Percentiles rank a stretch among this genome's conserved stretches.
These are phyloP conservation scores for Garrulus glandarius DNA, from an alignment of 2,797 vertebrate species.

Conservation along the genomic window DNA sequence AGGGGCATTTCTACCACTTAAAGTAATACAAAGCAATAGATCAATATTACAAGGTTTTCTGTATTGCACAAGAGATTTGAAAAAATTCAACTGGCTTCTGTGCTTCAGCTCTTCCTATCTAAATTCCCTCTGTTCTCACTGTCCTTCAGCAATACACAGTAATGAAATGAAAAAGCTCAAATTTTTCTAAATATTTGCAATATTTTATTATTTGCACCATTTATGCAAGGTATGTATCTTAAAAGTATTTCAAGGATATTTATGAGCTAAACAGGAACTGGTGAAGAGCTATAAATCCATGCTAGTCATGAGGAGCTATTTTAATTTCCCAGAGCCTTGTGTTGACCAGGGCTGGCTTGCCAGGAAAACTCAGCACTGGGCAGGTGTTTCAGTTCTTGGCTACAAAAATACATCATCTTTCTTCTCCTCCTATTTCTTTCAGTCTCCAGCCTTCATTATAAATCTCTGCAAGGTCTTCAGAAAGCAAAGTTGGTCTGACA, in stretches of 20 bases:
- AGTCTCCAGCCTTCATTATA: not conserved
- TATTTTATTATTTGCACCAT: not conserved
- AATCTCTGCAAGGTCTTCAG: not conserved
- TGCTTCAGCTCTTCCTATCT: not conserved
- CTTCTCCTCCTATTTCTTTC: not conserved
- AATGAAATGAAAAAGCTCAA: not conserved
- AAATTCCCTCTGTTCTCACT: not conserved
- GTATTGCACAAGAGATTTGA: not conserved
- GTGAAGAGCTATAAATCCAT: not conserved
- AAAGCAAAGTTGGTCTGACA: not conserved
- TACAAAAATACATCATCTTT: not conserved
- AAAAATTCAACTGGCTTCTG: not conserved
- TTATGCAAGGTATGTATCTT: not conserved
- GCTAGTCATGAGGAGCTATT: not conserved
- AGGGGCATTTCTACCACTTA: constrained; percentile 12
- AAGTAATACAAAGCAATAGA: not conserved
- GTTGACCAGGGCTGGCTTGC: not conserved
- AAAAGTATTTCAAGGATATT: not conserved
- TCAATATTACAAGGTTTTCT: not conserved
- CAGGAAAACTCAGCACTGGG: not conserved
- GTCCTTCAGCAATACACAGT: not conserved
- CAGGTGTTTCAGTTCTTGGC: not conserved
- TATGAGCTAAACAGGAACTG: not conserved
- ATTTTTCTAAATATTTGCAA: not conserved
- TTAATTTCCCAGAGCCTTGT: not conserved